A percentile compares a stretch with the other conserved stretches of the same genome.
Conservation (phyloP, 2,888 invertebrate genomes). For the Sphinx pinastri region DNA sequence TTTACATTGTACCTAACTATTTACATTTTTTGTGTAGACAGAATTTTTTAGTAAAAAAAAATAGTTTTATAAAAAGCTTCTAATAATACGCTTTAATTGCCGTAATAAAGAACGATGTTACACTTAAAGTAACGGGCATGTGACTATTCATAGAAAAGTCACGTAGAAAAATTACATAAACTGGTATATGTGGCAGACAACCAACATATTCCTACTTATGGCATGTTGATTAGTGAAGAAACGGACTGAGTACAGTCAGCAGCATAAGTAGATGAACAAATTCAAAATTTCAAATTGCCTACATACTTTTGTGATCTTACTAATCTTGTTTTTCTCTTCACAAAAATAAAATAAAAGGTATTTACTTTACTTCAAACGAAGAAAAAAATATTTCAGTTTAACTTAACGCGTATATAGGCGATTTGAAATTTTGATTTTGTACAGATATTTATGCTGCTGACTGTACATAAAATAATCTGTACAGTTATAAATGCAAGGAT, state of each 20-base stretch:
- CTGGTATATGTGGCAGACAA: not conserved
- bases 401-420: no score
- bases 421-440: no score
- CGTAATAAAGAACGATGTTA: constrained; percentile 26
- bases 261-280: no score
- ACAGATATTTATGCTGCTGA: no score
- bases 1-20: constrained; percentile 57
- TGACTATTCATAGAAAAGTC: constrained; percentile 15
- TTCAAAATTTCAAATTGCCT: no score
- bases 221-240: not conserved
- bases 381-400: no score
- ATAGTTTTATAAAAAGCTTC: constrained; percentile 20
- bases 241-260: constrained; percentile 5
- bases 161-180: not conserved
- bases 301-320: no score
- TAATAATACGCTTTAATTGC: constrained; percentile 28
- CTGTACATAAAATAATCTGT: constrained; percentile 20
- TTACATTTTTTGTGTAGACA: constrained; percentile 45
- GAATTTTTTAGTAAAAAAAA: constrained; percentile 31
- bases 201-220: not conserved
- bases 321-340: no score
- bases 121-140: constrained; percentile 4
- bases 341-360: no score
- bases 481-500: constrained; percentile 16
- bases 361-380: no score